Conservation (phyloP, 2,113 vertebrate species). For the Ahaetulla prasina region DNA sequence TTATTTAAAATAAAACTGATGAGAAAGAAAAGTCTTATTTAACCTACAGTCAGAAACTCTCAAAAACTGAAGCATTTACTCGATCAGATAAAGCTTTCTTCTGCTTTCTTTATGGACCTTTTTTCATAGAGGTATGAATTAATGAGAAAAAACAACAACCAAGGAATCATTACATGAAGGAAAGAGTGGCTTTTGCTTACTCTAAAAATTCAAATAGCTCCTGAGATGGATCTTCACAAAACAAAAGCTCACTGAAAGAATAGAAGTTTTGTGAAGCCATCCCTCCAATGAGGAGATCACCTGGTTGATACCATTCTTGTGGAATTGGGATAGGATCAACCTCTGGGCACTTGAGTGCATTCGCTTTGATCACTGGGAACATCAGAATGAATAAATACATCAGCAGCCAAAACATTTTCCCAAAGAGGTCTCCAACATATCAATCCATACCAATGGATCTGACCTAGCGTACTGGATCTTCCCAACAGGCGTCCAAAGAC, state of each 20-base stretch:
- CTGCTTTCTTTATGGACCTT: too few relatives aligned
- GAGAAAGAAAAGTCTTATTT: too few relatives aligned
- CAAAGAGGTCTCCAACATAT: background rate
- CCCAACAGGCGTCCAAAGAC: background rate
- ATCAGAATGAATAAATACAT: background rate
- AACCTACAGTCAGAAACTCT: too few relatives aligned
- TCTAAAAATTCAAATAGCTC: too few relatives aligned
- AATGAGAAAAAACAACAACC: too few relatives aligned
- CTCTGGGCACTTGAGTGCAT: background rate
- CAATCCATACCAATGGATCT: background rate
- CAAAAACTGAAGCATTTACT: too few relatives aligned
- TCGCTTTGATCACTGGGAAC: background rate
- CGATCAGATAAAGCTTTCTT: too few relatives aligned
- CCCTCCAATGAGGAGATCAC: background rate
- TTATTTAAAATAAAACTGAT: too few relatives aligned
- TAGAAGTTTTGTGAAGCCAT: background rate
- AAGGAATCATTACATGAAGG: too few relatives aligned
- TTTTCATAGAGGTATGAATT: too few relatives aligned
- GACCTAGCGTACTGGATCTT: background rate
- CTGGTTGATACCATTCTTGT: background rate
- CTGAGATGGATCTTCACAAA: background rate
- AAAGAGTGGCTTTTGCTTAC: too few relatives aligned
- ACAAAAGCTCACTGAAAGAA: too few relatives aligned
- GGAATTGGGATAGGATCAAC: background rate
- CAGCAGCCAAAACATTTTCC: background rate